Percentiles rank a stretch among this genome's conserved stretches.
These are phyloP conservation scores for Argyrosomus regius DNA, from an alignment of 2,797 vertebrate species.

Conservation along the genomic window DNA sequence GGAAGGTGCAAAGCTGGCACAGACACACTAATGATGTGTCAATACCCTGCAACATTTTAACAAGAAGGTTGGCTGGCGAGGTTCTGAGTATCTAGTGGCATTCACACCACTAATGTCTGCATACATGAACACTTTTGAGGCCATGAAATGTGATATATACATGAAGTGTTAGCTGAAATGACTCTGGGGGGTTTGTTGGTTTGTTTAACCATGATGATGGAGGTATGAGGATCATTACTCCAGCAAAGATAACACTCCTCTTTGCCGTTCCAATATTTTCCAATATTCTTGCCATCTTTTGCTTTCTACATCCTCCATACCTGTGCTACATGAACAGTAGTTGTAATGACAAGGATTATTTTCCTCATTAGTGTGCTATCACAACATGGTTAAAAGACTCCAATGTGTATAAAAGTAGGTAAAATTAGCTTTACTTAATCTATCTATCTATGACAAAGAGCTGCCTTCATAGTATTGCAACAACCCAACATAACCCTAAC, in stretches of 20 bases:
- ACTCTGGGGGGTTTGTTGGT: no score
- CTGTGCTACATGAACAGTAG: not conserved
- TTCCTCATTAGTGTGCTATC: not conserved
- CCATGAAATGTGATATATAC: not conserved
- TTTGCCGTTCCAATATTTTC: not conserved
- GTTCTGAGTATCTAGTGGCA: not conserved
- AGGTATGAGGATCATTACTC: not conserved
- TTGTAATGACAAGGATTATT: not conserved
- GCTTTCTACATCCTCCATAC: not conserved
- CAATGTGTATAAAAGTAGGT: not conserved
- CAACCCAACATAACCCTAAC: not conserved
- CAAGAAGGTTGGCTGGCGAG: not conserved
- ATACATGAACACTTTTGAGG: not conserved
- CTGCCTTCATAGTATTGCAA: not conserved
- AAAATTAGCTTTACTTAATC: not conserved
- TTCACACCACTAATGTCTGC: not conserved
- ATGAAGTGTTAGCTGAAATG: not conserved
- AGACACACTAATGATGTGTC: slow-evolving; percentile 53
- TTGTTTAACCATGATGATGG: not conserved
- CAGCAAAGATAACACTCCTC: not conserved
- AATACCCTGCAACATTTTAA: slow-evolving; percentile 37
- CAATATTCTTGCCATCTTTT: not conserved
- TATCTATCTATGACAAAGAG: not conserved
- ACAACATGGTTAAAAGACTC: not conserved
- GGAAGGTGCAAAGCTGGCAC: slow-evolving; percentile 51